phyloP scores from a whole-genome alignment of 2,888 invertebrate species.

The Xanthia togata region DNA sequence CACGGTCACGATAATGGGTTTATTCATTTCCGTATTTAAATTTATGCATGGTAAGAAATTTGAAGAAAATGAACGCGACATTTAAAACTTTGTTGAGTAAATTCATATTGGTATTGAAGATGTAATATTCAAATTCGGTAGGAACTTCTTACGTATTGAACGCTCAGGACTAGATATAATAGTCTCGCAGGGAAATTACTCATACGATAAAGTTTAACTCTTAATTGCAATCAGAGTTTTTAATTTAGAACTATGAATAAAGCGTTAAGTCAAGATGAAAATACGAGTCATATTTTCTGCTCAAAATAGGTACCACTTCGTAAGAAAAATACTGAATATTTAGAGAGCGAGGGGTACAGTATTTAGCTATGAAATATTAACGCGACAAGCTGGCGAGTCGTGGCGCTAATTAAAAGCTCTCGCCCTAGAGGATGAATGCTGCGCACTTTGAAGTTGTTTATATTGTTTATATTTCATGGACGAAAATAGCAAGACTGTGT shows the following conservation, averaged over 20 bases:
- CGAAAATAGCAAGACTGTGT: slow-evolving; percentile 22
- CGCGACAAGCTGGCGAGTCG: slow-evolving; percentile 56
- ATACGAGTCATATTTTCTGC: slow-evolving; percentile 16
- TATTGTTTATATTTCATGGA: slow-evolving; percentile 20
- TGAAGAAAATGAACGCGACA: slow-evolving; percentile 3
- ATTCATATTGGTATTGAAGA: neutral
- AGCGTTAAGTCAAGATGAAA: neutral
- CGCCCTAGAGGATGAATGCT: slow-evolving; percentile 34
- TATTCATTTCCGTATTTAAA: slow-evolving; percentile 45
- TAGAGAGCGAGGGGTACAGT: slow-evolving; percentile 25
- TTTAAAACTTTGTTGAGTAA: neutral
- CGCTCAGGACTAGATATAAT: too few species aligned
- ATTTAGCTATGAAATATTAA: slow-evolving; percentile 62
- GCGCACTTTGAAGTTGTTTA: slow-evolving; percentile 31
- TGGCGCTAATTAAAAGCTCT: slow-evolving; percentile 67
- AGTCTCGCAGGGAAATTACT: neutral
- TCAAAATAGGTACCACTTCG: slow-evolving; percentile 6
- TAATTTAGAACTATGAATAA: neutral
- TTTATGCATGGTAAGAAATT: slow-evolving; percentile 15
- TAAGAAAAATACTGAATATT: slow-evolving; percentile 52
- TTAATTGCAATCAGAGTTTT: neutral
- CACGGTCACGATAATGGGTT: slow-evolving; percentile 46
- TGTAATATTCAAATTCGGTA: neutral
- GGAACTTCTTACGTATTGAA: neutral
- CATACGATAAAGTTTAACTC: neutral